phyloP scores from a whole-genome alignment of 2,113 vertebrate species.

The Astur gentilis region DNA sequence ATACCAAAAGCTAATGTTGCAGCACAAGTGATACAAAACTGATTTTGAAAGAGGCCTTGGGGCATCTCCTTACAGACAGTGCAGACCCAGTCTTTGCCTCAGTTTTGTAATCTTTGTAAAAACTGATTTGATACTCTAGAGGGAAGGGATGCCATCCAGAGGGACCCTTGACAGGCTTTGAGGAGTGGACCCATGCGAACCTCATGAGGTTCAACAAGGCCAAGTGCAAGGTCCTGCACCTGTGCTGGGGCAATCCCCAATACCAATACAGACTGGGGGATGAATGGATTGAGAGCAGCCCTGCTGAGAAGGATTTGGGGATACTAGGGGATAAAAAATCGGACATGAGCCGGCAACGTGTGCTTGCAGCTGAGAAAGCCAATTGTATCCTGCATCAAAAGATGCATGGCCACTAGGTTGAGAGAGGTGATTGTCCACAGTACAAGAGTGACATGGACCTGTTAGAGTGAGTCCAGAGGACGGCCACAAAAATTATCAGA shows the following conservation, averaged over 20 bases:
- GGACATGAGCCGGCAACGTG: accelerated
- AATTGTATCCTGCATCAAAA: background rate
- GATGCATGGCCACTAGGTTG: accelerated
- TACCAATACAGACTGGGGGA: too few species aligned
- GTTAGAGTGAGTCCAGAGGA: background rate
- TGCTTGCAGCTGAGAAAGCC: background rate
- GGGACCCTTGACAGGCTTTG: background rate
- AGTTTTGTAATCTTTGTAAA: background rate
- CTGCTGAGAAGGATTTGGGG: background rate
- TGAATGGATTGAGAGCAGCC: background rate
- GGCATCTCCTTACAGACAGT: background rate
- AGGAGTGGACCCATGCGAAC: background rate
- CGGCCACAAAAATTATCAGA: background rate
- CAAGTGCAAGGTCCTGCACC: background rate
- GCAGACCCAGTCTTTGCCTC: background rate
- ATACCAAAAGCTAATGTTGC: background rate
- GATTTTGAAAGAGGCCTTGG: background rate
- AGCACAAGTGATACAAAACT: background rate
- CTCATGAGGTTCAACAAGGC: background rate
- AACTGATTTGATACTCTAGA: background rate
- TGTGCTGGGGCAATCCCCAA: background rate
- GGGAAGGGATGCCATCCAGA: background rate
- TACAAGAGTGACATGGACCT: background rate
- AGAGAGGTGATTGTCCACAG: background rate
- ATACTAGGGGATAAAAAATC: background rate